These are phyloP conservation scores for Chaetorhynchus papuensis DNA, from an alignment of 2,113 vertebrate species.

Conservation along the genomic window DNA sequence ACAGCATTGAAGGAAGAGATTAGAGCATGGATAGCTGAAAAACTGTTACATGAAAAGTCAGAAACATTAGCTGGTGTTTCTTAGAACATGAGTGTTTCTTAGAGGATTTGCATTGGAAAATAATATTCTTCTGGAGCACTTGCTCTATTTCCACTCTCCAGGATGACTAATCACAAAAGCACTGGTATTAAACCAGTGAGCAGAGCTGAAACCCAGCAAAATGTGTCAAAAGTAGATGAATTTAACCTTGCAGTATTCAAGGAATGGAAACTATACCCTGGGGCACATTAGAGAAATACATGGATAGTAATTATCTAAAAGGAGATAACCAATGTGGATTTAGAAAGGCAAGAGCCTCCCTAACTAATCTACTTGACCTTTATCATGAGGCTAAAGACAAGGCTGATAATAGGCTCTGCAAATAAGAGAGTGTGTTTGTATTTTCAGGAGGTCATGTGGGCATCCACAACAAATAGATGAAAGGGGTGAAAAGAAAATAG, in stretches of 20 bases:
- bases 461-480: slow-evolving; percentile 18
- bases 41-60: background rate
- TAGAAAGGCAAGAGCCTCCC: slow-evolving; percentile 30
- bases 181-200: background rate
- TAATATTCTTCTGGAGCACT: background rate
- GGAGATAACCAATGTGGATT: slow-evolving; percentile 16
- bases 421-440: slow-evolving; percentile 25
- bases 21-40: background rate
- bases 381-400: slow-evolving; percentile 26
- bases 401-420: slow-evolving; percentile 8
- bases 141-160: background rate
- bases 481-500: slow-evolving; percentile 15
- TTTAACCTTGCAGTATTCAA: slow-evolving; percentile 12
- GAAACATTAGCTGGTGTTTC: background rate
- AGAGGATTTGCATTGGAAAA: background rate
- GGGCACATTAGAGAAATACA: slow-evolving; percentile 10
- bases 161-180: slow-evolving; percentile 31
- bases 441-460: slow-evolving; percentile 33
- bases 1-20: background rate
- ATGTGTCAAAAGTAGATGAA: slow-evolving; percentile 10
- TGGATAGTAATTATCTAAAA: slow-evolving; percentile 50
- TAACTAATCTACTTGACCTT: slow-evolving; percentile 59
- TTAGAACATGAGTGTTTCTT: background rate
- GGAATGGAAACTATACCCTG: slow-evolving; percentile 23
- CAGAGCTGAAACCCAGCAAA: background rate